phyloP scores from a whole-genome alignment of 2,113 vertebrate genomes.

The Perccottus glenii region DNA sequence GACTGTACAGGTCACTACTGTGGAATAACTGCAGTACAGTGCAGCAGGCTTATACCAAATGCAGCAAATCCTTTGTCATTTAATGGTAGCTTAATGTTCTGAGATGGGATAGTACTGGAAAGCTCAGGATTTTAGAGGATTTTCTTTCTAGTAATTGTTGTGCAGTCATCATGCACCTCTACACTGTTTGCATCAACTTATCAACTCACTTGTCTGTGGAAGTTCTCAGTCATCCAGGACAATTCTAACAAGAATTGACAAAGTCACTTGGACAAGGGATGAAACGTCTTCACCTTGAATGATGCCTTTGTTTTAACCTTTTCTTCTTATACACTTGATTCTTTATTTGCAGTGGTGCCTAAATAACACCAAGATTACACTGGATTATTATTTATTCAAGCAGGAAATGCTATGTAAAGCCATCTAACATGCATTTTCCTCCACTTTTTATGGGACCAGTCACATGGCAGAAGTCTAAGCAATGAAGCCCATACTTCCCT shows the following conservation, averaged over 20 bases:
- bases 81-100: constrained; percentile 68
- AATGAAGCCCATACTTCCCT: too few relatives aligned
- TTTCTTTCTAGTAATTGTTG: constrained; percentile 65
- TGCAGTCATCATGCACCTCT: constrained; percentile 26
- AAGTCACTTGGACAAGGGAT: too few relatives aligned
- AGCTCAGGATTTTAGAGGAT: constrained; percentile 60
- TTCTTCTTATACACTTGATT: too few relatives aligned
- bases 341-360: too few relatives aligned
- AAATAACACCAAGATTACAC: background rate
- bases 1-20: constrained; percentile 42
- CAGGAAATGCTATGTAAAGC: background rate
- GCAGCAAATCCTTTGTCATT: constrained; percentile 63
- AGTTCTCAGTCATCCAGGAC: background rate
- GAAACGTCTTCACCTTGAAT: too few relatives aligned
- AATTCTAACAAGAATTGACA: too few relatives aligned
- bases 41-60: constrained; percentile 49
- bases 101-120: constrained; percentile 48
- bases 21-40: constrained; percentile 39
- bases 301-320: too few relatives aligned
- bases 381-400: background rate
- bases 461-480: too few relatives aligned
- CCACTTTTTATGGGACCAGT: too few relatives aligned
- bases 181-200: constrained; percentile 27
- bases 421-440: too few relatives aligned
- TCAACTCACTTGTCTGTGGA: constrained; percentile 8